Conservation (phyloP, 2,888 invertebrate genomes). For the Thelaira solivaga region DNA sequence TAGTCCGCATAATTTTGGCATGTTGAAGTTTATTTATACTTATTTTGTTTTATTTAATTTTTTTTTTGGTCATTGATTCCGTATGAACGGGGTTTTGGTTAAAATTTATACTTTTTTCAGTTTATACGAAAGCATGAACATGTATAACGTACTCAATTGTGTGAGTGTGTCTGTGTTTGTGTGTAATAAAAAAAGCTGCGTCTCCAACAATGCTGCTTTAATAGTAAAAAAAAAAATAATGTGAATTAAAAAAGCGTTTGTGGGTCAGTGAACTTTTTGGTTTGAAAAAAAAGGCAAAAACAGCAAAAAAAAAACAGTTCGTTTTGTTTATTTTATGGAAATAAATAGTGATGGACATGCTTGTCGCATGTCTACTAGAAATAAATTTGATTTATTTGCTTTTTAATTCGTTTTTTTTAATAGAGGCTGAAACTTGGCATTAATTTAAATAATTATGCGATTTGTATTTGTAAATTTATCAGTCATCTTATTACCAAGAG, state of each 20-base stretch:
- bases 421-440: conserved; percentile 16
- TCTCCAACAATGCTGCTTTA: conserved; percentile 7
- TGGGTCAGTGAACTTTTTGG: conserved; percentile 56
- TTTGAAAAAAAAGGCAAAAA: conserved; percentile 38
- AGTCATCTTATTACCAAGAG: too few relatives aligned
- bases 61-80: conserved; percentile 29
- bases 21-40: conserved; percentile 33
- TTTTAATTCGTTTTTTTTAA: conserved; percentile 1
- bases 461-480: conserved; percentile 19
- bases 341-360: conserved; percentile 32
- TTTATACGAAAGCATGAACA: neutral
- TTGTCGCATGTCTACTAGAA: neutral
- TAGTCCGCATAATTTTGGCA: conserved; percentile 37
- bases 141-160: neutral
- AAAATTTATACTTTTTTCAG: neutral
- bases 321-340: conserved; percentile 40
- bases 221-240: conserved; percentile 27
- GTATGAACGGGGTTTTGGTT: neutral
- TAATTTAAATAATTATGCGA: conserved; percentile 39
- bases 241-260: conserved; percentile 14
- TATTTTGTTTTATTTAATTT: too few relatives aligned
- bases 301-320: conserved; percentile 10
- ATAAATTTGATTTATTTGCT: conserved; percentile 18
- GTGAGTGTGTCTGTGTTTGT: neutral
- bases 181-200: neutral